These are phyloP conservation scores for Xestia c-nigrum DNA, from an alignment of 2,888 invertebrate species.

Conservation along the genomic window DNA sequence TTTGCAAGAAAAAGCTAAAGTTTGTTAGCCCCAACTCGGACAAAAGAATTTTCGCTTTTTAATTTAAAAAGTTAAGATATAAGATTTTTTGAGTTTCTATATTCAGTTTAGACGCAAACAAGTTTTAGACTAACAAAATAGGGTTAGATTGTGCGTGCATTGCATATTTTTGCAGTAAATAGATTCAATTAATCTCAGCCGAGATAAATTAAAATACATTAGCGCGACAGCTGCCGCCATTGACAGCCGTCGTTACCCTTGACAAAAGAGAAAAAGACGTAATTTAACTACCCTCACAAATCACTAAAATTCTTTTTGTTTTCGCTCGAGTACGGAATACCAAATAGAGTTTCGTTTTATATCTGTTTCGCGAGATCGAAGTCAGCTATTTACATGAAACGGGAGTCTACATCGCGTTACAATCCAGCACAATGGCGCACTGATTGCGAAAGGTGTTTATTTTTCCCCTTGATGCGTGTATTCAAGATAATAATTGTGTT, in stretches of 20 bases:
- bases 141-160: conserved; percentile 36
- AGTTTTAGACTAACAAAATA: conserved; percentile 56
- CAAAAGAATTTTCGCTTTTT: conserved; percentile 70
- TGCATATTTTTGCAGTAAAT: conserved; percentile 57
- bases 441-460: conserved; percentile 55
- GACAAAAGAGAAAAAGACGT: conserved; percentile 61
- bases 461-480: conserved; percentile 38
- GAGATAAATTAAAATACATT: conserved; percentile 64
- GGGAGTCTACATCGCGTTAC: conserved; percentile 19
- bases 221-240: conserved; percentile 60
- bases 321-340: conserved; percentile 39
- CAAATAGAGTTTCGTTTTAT: conserved; percentile 39
- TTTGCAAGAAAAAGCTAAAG: conserved; percentile 64
- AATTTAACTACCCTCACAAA: conserved; percentile 63
- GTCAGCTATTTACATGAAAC: conserved; percentile 44
- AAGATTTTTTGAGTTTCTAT: conserved; percentile 63
- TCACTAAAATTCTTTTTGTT: conserved; percentile 65
- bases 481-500: conserved; percentile 37
- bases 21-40: conserved; percentile 65
- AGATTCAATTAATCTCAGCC: conserved; percentile 55
- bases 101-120: conserved; percentile 58
- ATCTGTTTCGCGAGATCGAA: conserved; percentile 41
- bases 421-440: conserved; percentile 44
- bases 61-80: conserved; percentile 71
- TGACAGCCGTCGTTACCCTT: conserved; percentile 60